Evolutionary conservation across 2,888 invertebrate genomes (phyloP).

Genomic region (Leptothorax acervorum): DNA sequence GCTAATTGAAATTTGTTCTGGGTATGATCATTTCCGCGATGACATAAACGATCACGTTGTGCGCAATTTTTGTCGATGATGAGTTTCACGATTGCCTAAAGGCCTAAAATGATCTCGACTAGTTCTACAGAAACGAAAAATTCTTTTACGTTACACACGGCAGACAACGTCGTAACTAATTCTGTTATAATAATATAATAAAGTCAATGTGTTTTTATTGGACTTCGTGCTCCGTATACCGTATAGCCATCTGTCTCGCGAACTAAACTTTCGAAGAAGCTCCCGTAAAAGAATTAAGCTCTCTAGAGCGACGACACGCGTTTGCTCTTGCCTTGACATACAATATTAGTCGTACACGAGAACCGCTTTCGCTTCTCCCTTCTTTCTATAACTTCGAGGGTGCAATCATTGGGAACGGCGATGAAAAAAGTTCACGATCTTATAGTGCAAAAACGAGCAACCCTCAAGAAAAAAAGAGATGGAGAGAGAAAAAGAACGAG

Average conservation of each 20-base stretch:
- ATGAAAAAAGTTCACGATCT: conserved; percentile 15
- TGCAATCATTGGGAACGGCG: background rate
- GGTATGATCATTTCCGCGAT: background rate
- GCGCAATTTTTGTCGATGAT: background rate
- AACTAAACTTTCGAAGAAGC: conserved; percentile 15
- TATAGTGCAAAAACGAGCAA: conserved; percentile 4
- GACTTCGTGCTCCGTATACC: background rate
- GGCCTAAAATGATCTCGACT: background rate
- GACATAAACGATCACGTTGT: background rate
- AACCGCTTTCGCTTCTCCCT: conserved; percentile 4
- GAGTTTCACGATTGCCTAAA: background rate
- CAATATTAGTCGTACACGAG: conserved; percentile 41
- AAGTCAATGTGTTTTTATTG: background rate
- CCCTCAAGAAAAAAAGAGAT: background rate
- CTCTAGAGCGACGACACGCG: conserved; percentile 12
- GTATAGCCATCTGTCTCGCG: background rate
- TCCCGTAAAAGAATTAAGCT: conserved; percentile 4
- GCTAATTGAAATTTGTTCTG: conserved; percentile 34
- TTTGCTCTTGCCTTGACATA: conserved; percentile 13
- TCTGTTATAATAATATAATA: background rate
- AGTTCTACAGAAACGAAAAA: background rate
- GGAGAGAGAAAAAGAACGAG: background rate
- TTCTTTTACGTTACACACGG: background rate
- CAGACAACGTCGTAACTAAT: background rate
- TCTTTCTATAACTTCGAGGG: background rate